Conservation (phyloP, 2,888 invertebrate genomes). For the Aporophyla nigra region DNA sequence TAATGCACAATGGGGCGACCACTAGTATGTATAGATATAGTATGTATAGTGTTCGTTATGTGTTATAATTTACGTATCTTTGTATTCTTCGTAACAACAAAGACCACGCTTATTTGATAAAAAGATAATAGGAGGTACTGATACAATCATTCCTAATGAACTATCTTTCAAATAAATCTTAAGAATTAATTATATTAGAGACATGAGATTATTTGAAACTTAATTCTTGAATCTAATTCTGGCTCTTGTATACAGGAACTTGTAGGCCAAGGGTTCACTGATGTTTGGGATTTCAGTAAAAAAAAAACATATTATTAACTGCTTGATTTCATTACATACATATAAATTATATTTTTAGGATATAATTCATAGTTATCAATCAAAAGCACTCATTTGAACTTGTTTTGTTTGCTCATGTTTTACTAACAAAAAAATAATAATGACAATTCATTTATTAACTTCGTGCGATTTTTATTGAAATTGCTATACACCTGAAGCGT, state of each 20-base stretch:
- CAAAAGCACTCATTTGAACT: not conserved
- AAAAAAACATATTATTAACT: too few relatives aligned
- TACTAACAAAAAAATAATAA: not conserved
- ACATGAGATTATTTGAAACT: not conserved
- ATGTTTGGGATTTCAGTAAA: too few relatives aligned
- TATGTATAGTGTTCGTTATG: not conserved
- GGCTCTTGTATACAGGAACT: too few relatives aligned
- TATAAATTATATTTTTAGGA: too few relatives aligned
- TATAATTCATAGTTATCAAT: not conserved
- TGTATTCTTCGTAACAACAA: not conserved
- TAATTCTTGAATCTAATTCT: not conserved
- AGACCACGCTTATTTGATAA: not conserved
- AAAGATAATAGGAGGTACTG: not conserved
- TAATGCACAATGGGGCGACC: too few relatives aligned
- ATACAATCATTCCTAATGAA: not conserved
- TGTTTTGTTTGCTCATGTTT: not conserved
- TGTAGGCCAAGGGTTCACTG: too few relatives aligned
- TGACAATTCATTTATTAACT: too few relatives aligned
- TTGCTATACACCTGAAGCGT: not conserved
- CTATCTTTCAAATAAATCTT: conserved; percentile 1
- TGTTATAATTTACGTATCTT: not conserved
- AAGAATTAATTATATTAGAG: not conserved
- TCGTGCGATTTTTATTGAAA: too few relatives aligned
- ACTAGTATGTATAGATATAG: too few relatives aligned
- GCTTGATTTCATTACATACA: too few relatives aligned